A percentile compares a stretch with the other conserved stretches of the same genome.
Conservation (phyloP, 2,797 vertebrate species). For the Urocyon cinereoargenteus region DNA sequence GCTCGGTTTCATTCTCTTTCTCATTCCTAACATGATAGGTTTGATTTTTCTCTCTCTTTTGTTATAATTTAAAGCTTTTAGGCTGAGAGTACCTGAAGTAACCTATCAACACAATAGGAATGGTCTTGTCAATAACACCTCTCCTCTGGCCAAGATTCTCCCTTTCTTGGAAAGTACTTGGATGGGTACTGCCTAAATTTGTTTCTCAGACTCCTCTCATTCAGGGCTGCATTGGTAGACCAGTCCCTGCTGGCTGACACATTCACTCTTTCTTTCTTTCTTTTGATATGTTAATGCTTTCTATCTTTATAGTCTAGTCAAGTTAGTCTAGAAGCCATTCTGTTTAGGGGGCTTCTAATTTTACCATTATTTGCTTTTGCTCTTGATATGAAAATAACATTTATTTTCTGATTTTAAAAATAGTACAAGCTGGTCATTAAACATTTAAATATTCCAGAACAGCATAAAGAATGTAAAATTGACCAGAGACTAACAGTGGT, state of each 20-base stretch:
- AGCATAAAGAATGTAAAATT: slow-evolving; percentile 27
- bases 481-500: not conserved
- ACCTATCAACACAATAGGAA: not conserved
- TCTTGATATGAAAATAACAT: not conserved
- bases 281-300: not conserved
- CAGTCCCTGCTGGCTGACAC: not conserved
- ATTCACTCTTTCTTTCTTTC: not conserved
- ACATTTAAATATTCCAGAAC: not conserved
- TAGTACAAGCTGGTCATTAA: not conserved
- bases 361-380: not conserved
- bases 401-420: slow-evolving; percentile 43
- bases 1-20: not conserved
- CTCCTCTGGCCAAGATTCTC: not conserved
- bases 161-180: not conserved
- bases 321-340: not conserved
- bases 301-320: not conserved
- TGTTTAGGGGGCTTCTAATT: not conserved
- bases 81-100: not conserved
- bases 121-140: not conserved
- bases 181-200: not conserved
- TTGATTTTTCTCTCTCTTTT: not conserved
- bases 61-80: not conserved
- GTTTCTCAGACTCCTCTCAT: not conserved
- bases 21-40: not conserved
- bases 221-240: not conserved